phyloP scores from a whole-genome alignment of 2,797 vertebrate species.

The Echeneis naucrates region DNA sequence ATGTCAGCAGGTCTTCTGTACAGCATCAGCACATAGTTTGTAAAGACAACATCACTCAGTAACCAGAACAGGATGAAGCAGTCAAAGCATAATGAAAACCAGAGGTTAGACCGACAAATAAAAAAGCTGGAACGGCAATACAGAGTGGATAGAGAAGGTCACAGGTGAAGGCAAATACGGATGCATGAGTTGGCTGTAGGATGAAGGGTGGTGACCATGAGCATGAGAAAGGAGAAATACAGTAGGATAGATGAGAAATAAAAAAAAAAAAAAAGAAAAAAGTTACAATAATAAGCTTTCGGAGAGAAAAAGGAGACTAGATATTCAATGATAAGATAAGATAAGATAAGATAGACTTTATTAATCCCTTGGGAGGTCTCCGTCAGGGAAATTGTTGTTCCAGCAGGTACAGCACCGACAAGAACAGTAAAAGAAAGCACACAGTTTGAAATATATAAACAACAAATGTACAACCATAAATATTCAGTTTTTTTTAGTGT shows the following conservation, averaged over 20 bases:
- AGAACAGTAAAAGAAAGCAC: no score
- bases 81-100: slow-evolving; percentile 58
- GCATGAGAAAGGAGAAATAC: background rate
- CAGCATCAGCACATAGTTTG: slow-evolving; percentile 64
- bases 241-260: background rate
- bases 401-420: no score
- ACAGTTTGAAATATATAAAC: no score
- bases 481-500: no score
- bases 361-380: no score
- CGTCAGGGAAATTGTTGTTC: no score
- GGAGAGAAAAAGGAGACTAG: slow-evolving; percentile 15
- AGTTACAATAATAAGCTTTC: background rate
- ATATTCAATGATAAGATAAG: no score
- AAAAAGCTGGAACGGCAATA: slow-evolving; percentile 26
- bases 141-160: slow-evolving; percentile 35
- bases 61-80: slow-evolving; percentile 59
- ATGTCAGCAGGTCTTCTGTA: slow-evolving; percentile 60
- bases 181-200: background rate
- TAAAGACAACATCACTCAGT: slow-evolving; percentile 53
- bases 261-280: no score
- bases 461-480: no score
- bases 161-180: slow-evolving; percentile 23
- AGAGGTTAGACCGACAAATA: slow-evolving; percentile 48
- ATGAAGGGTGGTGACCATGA: background rate
- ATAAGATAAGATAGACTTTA: no score